Evolutionary conservation across 2,888 invertebrate genomes (phyloP).

Genomic region (Nemotelus pantherinus): DNA sequence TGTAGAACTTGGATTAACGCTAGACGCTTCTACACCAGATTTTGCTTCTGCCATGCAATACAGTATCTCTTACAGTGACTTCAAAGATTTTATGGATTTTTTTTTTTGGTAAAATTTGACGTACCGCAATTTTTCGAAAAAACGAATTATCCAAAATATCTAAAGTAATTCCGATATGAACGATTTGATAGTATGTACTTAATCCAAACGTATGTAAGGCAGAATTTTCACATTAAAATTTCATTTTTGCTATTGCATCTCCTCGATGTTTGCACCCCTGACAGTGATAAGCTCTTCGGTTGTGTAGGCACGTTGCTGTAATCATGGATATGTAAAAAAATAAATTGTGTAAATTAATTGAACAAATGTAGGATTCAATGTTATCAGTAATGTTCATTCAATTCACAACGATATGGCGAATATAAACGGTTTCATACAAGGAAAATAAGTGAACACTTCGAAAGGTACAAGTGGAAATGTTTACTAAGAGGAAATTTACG

Average conservation of each 20-base stretch:
- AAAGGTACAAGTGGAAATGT: constrained; percentile 21
- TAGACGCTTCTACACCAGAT: constrained; percentile 22
- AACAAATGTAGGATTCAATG: constrained; percentile 18
- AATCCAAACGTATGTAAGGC: constrained; percentile 36
- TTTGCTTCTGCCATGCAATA: constrained; percentile 23
- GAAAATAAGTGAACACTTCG: background rate
- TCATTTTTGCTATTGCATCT: constrained; percentile 43
- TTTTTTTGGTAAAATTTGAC: constrained; percentile 18
- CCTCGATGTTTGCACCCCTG: constrained; percentile 43
- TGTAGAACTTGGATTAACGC: background rate
- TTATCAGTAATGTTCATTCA: background rate
- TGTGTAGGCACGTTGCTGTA: constrained; percentile 43
- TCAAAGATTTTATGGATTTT: constrained; percentile 16
- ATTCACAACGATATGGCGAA: constrained; percentile 14
- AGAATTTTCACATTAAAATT: constrained; percentile 41
- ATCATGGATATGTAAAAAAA: constrained; percentile 33
- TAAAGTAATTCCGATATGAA: constrained; percentile 32
- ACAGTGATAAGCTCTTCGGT: constrained; percentile 40
- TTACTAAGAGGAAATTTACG: background rate
- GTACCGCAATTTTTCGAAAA: constrained; percentile 30
- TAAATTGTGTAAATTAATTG: constrained; percentile 22
- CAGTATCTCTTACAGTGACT: background rate
- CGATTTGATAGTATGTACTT: constrained; percentile 28
- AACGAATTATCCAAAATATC: constrained; percentile 15
- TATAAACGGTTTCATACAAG: background rate